Percentiles rank a stretch among this genome's conserved stretches.
Evolutionary conservation across 2,113 vertebrate genomes (phyloP).

Genomic region (Todiramphus saurophagus): DNA sequence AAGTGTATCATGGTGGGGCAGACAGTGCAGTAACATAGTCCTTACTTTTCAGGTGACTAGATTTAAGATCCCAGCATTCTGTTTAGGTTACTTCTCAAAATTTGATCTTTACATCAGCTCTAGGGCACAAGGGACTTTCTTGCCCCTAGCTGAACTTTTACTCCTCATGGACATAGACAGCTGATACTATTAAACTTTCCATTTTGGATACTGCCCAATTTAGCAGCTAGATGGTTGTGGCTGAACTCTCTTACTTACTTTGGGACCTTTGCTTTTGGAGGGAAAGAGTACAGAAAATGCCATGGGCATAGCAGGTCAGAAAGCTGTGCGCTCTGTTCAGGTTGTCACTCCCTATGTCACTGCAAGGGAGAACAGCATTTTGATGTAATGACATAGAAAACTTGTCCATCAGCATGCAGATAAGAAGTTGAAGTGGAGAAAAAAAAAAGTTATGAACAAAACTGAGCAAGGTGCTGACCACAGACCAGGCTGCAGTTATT

Average conservation of each 20-base stretch:
- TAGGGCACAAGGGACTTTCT: slow-evolving; percentile 54
- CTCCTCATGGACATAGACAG: background rate
- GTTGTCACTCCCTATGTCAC: background rate
- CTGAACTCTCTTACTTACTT: background rate
- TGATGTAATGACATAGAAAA: background rate
- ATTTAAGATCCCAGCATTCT: background rate
- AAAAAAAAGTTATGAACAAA: background rate
- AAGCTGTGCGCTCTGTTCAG: background rate
- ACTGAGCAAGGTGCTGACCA: background rate
- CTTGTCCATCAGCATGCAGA: background rate
- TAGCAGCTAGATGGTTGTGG: slow-evolving; percentile 2
- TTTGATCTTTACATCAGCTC: slow-evolving; percentile 5
- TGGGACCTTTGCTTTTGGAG: background rate
- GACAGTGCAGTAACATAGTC: background rate
- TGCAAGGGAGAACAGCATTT: background rate
- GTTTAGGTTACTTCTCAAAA: slow-evolving; percentile 20
- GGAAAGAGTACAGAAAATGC: background rate
- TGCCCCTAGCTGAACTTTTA: slow-evolving; percentile 39
- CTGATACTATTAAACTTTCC: slow-evolving; percentile 35
- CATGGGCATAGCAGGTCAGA: background rate
- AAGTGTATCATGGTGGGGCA: background rate
- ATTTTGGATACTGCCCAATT: slow-evolving; percentile 11
- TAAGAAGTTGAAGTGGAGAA: background rate
- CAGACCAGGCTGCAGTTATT: background rate
- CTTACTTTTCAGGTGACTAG: background rate